These are phyloP conservation scores for Festucalex cinctus DNA, from an alignment of 2,113 vertebrate genomes.

Conservation along the genomic window DNA sequence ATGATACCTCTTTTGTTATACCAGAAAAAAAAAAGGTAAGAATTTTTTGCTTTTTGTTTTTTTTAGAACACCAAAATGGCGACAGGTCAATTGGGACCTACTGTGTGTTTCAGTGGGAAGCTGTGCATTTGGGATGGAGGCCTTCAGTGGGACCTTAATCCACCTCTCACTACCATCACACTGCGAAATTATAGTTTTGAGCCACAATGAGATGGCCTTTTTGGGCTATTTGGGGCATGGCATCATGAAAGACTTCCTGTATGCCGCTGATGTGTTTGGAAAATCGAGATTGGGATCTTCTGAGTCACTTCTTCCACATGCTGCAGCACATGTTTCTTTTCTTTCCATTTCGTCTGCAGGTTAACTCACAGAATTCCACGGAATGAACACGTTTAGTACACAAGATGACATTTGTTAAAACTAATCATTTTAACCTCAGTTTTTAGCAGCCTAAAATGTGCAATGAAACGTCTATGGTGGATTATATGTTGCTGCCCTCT, in stretches of 20 bases:
- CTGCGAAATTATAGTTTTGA: neutral
- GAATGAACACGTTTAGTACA: neutral
- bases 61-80: too few species aligned
- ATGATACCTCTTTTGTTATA: too few species aligned
- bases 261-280: neutral
- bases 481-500: conserved; percentile 43
- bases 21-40: too few species aligned
- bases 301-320: neutral
- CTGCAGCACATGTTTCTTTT: neutral
- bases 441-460: neutral
- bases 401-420: neutral
- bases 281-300: neutral
- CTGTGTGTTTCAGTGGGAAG: too few species aligned
- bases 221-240: neutral
- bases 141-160: too few species aligned
- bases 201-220: neutral
- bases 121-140: too few species aligned
- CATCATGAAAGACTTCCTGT: neutral
- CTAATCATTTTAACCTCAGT: neutral
- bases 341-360: neutral
- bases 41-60: too few species aligned
- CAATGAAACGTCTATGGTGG: neutral
- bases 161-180: too few species aligned
- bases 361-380: neutral
- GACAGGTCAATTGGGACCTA: too few species aligned